A percentile compares a stretch with the other conserved stretches of the same genome.
Evolutionary conservation across 1,140 invertebrate species (phyloP).

Genomic region (Zaprionus inermis): DNA sequence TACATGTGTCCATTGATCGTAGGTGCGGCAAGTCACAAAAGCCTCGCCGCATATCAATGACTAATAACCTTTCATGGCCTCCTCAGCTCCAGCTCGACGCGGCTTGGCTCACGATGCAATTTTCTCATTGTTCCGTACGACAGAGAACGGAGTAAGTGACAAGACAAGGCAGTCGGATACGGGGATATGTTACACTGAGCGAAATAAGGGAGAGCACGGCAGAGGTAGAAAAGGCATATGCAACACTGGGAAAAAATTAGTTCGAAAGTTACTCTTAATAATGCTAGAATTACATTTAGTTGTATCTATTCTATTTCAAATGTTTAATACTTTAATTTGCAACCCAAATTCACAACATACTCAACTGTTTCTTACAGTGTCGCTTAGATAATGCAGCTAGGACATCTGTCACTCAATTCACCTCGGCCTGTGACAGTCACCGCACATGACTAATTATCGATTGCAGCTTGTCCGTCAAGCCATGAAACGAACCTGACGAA

Average conservation of each 20-base stretch:
- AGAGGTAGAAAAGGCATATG: background rate
- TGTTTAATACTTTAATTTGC: too few relatives aligned
- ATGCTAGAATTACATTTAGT: background rate
- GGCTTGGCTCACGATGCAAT: slow-evolving; percentile 45
- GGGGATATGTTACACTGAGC: background rate
- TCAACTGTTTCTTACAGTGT: background rate
- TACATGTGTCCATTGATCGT: slow-evolving; percentile 15
- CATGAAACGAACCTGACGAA: slow-evolving; percentile 14
- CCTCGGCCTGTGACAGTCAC: slow-evolving; percentile 44
- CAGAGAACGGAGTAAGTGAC: background rate
- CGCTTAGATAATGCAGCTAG: slow-evolving; percentile 31
- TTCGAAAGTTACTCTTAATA: too few relatives aligned
- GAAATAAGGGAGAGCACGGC: background rate
- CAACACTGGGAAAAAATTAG: too few relatives aligned
- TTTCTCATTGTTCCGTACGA: slow-evolving; percentile 61
- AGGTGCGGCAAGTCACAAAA: slow-evolving; percentile 65
- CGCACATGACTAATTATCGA: slow-evolving; percentile 78
- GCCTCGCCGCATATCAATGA: slow-evolving; percentile 65
- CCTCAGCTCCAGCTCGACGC: background rate
- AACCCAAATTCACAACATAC: too few relatives aligned
- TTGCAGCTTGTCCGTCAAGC: slow-evolving; percentile 59
- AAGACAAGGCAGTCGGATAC: background rate
- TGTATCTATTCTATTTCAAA: too few relatives aligned
- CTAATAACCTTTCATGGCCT: slow-evolving; percentile 65
- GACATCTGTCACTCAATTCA: slow-evolving; percentile 70